Conservation (phyloP, 2,888 invertebrate species). For the Caenorhabditis auriculariae region DNA sequence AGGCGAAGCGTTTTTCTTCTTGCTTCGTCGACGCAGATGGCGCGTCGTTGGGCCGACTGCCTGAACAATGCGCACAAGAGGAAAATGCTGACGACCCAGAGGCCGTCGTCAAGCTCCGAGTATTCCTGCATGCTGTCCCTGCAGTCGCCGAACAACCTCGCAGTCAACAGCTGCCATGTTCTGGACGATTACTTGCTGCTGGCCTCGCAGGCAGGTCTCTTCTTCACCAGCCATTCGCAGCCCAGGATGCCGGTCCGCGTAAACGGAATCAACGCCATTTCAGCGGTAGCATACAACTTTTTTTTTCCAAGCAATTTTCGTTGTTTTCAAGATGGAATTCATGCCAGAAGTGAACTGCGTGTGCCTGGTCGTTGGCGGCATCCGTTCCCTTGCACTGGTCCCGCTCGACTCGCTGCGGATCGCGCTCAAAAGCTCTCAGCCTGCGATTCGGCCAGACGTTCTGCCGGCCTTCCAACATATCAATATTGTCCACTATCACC, state of each 20-base stretch:
- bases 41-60: constrained; percentile 31
- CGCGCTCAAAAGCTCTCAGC: constrained; percentile 23
- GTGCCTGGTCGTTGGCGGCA: constrained; percentile 18
- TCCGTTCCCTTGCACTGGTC: constrained; percentile 20
- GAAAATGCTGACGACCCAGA: constrained; percentile 31
- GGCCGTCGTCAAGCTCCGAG: constrained; percentile 27
- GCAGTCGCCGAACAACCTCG: constrained; percentile 34
- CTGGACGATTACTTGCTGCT: constrained; percentile 49
- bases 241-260: constrained; percentile 47
- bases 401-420: constrained; percentile 29
- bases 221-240: constrained; percentile 43
- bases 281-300: constrained; percentile 17
- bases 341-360: constrained; percentile 37
- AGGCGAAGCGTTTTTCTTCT: constrained; percentile 28
- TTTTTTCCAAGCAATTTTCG: background rate
- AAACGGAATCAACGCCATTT: constrained; percentile 41
- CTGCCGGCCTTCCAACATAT: constrained; percentile 20
- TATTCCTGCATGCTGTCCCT: constrained; percentile 31
- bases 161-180: too few species aligned
- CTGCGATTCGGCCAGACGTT: constrained; percentile 31
- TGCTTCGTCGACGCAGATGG: constrained; percentile 29
- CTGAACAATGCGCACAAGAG: constrained; percentile 31
- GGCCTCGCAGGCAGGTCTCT: constrained; percentile 52
- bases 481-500: constrained; percentile 16
- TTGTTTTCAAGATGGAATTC: constrained; percentile 18